These are phyloP conservation scores for Drosophila hamatofila DNA, from an alignment of 2,888 invertebrate species.

Conservation along the genomic window DNA sequence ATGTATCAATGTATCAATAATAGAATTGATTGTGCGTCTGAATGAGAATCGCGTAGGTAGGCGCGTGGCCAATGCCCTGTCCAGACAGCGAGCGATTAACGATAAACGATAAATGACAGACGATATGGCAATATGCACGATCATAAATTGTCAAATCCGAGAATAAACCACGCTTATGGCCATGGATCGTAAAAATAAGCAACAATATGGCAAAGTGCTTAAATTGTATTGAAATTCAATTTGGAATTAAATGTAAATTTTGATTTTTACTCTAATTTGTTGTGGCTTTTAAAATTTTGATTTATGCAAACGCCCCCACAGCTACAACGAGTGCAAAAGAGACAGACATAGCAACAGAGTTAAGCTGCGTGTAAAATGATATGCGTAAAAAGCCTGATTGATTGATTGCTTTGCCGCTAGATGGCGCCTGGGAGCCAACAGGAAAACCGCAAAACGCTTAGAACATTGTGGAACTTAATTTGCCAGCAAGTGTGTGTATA, in stretches of 20 bases:
- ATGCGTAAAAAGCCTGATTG: conserved; percentile 16
- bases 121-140: conserved; percentile 17
- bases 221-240: conserved; percentile 25
- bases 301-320: conserved; percentile 47
- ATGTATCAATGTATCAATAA: conserved; percentile 48
- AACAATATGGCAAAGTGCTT: conserved; percentile 36
- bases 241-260: conserved; percentile 8
- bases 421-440: conserved; percentile 60
- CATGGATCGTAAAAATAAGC: conserved; percentile 26
- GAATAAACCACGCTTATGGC: conserved; percentile 33
- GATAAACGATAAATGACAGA: conserved; percentile 43
- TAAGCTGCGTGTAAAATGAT: conserved; percentile 18
- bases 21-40: conserved; percentile 14
- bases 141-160: conserved; percentile 34
- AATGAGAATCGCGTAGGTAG: conserved; percentile 55
- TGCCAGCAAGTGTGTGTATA: neutral
- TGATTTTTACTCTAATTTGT: neutral
- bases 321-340: neutral
- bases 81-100: conserved; percentile 23
- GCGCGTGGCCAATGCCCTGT: conserved; percentile 69
- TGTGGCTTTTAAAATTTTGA: conserved; percentile 16
- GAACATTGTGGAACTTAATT: conserved; percentile 36
- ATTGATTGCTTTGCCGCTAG: conserved; percentile 48
- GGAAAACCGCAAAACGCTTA: conserved; percentile 64
- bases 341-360: neutral